Evolutionary conservation across 2,797 vertebrate species (phyloP).

Genomic region (Sebastes hubbsi): DNA sequence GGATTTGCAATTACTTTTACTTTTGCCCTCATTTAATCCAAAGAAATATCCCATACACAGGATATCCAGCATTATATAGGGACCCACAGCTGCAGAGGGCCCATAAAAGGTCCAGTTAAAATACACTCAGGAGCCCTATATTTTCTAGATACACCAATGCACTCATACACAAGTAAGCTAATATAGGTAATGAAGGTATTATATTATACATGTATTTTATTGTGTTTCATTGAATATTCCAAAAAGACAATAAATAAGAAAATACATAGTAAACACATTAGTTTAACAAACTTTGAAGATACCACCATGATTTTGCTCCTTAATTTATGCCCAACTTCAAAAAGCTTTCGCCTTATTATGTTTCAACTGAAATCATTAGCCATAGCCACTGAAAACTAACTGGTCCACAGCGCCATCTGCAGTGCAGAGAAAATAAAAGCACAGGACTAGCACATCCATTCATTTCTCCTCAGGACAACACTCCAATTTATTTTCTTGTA

Average conservation of each 20-base stretch:
- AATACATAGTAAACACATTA: neutral
- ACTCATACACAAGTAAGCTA: neutral
- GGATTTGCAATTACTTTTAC: neutral
- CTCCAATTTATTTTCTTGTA: constrained; percentile 61
- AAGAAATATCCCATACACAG: neutral
- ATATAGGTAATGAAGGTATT: neutral
- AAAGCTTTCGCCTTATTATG: neutral
- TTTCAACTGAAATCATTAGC: neutral
- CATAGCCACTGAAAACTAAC: neutral
- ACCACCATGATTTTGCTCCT: neutral
- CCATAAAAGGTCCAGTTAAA: neutral
- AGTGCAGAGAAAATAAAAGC: constrained; percentile 30
- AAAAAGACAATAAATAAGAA: neutral
- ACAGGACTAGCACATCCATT: neutral
- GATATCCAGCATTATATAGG: neutral
- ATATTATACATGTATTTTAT: neutral
- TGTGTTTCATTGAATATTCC: neutral
- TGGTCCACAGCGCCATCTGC: constrained; percentile 54
- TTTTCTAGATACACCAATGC: neutral
- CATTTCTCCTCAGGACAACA: neutral
- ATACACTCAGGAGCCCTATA: neutral
- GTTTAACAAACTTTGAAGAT: neutral
- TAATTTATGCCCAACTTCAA: neutral
- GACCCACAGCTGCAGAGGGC: neutral
- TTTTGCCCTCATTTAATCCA: neutral